Evolutionary conservation across 2,113 vertebrate species (phyloP).

Genomic region (Globicephala melas): DNA sequence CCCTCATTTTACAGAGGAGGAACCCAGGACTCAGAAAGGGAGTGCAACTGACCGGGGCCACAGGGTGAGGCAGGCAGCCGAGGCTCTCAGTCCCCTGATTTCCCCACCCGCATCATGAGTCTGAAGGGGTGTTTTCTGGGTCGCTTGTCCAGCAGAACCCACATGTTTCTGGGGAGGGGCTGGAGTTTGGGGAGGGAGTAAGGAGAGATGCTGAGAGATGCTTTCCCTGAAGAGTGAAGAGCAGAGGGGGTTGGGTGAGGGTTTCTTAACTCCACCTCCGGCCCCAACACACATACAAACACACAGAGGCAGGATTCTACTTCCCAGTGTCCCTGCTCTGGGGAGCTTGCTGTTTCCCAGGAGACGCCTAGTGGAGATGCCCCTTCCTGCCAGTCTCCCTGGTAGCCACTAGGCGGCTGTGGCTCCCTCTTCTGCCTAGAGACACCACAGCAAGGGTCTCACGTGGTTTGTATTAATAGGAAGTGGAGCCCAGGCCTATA

Average conservation of each 20-base stretch:
- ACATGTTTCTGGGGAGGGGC: background rate
- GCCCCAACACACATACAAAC: background rate
- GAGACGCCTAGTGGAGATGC: constrained; percentile 57
- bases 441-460: constrained; percentile 14
- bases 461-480: constrained; percentile 46
- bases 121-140: background rate
- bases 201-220: background rate
- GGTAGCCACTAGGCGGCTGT: constrained; percentile 75
- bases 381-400: constrained; percentile 67
- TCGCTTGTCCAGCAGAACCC: background rate
- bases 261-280: background rate
- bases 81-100: background rate
- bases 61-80: background rate
- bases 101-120: background rate
- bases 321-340: constrained; percentile 59
- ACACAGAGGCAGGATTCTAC: constrained; percentile 37
- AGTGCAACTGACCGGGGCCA: background rate
- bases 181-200: background rate
- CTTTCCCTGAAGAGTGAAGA: background rate
- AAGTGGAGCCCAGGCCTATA: background rate
- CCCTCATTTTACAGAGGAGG: background rate
- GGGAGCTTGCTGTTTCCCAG: constrained; percentile 60
- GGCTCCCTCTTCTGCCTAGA: constrained; percentile 66
- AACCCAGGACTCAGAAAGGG: background rate
- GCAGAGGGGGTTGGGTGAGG: background rate